Evolutionary conservation across 2,888 invertebrate genomes (phyloP).

Genomic region (Aporophyla nigra): DNA sequence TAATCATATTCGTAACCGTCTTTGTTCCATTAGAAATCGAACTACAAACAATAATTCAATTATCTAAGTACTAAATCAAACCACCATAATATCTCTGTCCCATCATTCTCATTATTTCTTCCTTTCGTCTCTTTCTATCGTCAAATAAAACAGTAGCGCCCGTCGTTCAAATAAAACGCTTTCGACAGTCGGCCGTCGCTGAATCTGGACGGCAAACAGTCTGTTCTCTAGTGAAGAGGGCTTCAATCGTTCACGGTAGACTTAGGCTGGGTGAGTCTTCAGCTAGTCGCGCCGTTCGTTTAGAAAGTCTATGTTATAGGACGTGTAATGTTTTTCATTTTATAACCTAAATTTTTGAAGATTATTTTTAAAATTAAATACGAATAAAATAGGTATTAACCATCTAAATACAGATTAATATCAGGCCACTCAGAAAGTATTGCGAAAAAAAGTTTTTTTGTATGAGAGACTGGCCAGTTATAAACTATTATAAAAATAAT

Average conservation of each 20-base stretch:
- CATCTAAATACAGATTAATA: too few species aligned
- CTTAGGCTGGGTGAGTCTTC: not conserved
- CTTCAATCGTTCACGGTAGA: slow-evolving; percentile 11
- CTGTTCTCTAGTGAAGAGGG: slow-evolving; percentile 5
- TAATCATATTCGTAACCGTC: not conserved
- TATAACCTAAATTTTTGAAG: too few species aligned
- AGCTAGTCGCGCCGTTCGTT: not conserved
- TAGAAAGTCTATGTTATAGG: not conserved
- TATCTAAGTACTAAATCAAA: not conserved
- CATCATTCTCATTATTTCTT: not conserved
- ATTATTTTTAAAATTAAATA: too few species aligned
- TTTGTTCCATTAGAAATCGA: not conserved
- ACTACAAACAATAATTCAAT: not conserved
- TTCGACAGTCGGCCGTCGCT: not conserved
- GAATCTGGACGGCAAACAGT: slow-evolving; percentile 28
- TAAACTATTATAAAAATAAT: too few species aligned
- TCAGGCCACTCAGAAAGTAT: too few species aligned
- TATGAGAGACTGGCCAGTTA: too few species aligned
- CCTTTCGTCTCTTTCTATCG: not conserved
- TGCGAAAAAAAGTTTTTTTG: too few species aligned
- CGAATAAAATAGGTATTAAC: too few species aligned
- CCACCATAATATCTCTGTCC: not conserved
- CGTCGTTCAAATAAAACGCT: slow-evolving; percentile 4
- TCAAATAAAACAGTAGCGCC: slow-evolving; percentile 8
- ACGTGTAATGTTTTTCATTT: too few species aligned